These are phyloP conservation scores for Dynastes tityus DNA, from an alignment of 2,888 invertebrate species.

Conservation along the genomic window DNA sequence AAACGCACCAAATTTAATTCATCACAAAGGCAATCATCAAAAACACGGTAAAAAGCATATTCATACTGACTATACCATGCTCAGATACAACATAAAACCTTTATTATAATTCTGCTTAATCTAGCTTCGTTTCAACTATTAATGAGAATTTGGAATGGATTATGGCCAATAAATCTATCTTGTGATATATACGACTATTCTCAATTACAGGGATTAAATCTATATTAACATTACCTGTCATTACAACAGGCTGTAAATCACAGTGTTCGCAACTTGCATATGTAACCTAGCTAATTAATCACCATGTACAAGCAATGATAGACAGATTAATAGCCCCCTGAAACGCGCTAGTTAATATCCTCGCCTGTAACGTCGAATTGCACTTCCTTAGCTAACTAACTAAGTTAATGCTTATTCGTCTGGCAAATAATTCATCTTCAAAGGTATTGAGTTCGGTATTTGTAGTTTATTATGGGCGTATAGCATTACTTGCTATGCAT, in stretches of 20 bases:
- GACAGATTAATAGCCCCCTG: slow-evolving; percentile 44
- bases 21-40: too few relatives aligned
- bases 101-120: neutral
- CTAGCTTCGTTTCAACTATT: neutral
- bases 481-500: too few relatives aligned
- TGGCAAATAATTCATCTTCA: slow-evolving; percentile 6
- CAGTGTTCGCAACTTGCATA: slow-evolving; percentile 40
- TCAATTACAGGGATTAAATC: slow-evolving; percentile 41
- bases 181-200: slow-evolving; percentile 12
- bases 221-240: slow-evolving; percentile 43
- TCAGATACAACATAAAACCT: too few relatives aligned
- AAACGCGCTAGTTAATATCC: slow-evolving; percentile 24
- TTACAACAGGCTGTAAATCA: slow-evolving; percentile 38
- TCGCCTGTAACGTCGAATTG: slow-evolving; percentile 10
- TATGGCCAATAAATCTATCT: slow-evolving; percentile 34
- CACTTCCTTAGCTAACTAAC: slow-evolving; percentile 10
- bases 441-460: neutral
- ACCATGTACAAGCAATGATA: slow-evolving; percentile 42
- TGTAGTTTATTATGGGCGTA: neutral
- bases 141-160: neutral
- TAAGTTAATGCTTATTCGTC: slow-evolving; percentile 1
- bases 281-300: slow-evolving; percentile 46
- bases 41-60: too few relatives aligned
- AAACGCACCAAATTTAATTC: too few relatives aligned
- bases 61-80: too few relatives aligned